Percentiles rank a stretch among this genome's conserved stretches.
Evolutionary conservation across 2,797 vertebrate genomes (phyloP).

Genomic region (Hephaestus fuliginosus): DNA sequence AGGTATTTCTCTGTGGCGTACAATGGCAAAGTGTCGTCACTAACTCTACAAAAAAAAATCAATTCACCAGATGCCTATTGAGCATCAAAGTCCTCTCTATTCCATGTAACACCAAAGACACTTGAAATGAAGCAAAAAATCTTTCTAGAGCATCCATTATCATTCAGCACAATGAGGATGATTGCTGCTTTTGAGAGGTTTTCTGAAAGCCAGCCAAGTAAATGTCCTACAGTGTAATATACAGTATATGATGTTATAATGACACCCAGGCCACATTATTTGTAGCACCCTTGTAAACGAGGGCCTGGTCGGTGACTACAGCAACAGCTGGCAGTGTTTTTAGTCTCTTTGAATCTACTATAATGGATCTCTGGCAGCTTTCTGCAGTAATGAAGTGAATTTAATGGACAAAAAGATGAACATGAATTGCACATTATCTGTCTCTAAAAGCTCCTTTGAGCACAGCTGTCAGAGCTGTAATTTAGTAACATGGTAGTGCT

Average conservation of each 20-base stretch:
- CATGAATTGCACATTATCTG: conserved; percentile 17
- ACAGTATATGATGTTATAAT: conserved; percentile 37
- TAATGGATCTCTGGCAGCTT: conserved; percentile 39
- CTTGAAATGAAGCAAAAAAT: conserved; percentile 31
- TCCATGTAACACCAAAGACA: conserved; percentile 24
- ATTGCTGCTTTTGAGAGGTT: conserved; percentile 38
- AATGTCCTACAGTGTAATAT: conserved; percentile 24
- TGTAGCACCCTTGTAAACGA: conserved; percentile 71
- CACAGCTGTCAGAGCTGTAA: conserved; percentile 21
- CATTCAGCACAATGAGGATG: conserved; percentile 29
- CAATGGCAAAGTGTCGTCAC: conserved; percentile 19
- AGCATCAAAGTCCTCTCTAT: conserved; percentile 20
- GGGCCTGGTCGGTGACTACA: conserved; percentile 53
- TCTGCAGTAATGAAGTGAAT: conserved; percentile 22
- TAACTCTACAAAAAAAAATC: conserved; percentile 28
- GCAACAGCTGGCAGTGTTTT: conserved; percentile 77
- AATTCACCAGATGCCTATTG: conserved; percentile 7
- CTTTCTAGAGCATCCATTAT: conserved; percentile 29
- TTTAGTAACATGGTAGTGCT: conserved; percentile 30
- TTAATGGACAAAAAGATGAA: conserved; percentile 34
- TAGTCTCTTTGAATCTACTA: conserved; percentile 36
- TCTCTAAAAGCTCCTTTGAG: conserved; percentile 53
- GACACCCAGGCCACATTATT: conserved; percentile 59
- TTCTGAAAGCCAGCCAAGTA: conserved; percentile 43
- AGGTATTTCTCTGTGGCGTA: conserved; percentile 2